Conservation (phyloP, 2,888 invertebrate genomes). For the Eudemis profundana region DNA sequence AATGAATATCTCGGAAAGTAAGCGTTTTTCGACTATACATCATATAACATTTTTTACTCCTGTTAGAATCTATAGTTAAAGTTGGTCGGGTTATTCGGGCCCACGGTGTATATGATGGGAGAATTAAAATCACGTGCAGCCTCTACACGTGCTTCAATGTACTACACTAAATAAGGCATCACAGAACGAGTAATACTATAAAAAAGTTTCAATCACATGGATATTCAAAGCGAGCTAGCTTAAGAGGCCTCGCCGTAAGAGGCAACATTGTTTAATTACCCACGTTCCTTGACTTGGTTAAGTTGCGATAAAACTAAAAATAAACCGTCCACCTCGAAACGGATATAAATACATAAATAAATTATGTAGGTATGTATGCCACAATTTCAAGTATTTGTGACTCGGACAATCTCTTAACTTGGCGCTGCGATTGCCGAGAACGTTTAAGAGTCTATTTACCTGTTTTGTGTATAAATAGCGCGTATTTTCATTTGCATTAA, state of each 20-base stretch:
- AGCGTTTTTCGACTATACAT: no score
- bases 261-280: slow-evolving; percentile 28
- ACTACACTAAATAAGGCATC: neutral
- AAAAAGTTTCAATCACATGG: neutral
- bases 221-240: slow-evolving; percentile 6
- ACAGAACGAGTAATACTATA: neutral
- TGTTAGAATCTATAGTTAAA: no score
- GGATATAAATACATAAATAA: slow-evolving; percentile 18
- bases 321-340: slow-evolving; percentile 28
- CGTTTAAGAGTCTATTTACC: neutral
- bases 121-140: neutral
- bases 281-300: slow-evolving; percentile 35
- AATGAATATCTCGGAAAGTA: no score
- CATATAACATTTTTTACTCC: no score
- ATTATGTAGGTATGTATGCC: slow-evolving; percentile 32
- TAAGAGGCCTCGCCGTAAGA: slow-evolving; percentile 21
- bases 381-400: slow-evolving; percentile 32
- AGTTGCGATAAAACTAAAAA: slow-evolving; percentile 29
- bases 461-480: neutral
- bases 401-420: slow-evolving; percentile 12
- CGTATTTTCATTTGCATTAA: no score
- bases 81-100: no score
- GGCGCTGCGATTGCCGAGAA: slow-evolving; percentile 2
- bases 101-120: neutral
- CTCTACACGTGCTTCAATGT: neutral